Conservation (phyloP, 2,888 invertebrate genomes). For the Dicranocentrus wangi region DNA sequence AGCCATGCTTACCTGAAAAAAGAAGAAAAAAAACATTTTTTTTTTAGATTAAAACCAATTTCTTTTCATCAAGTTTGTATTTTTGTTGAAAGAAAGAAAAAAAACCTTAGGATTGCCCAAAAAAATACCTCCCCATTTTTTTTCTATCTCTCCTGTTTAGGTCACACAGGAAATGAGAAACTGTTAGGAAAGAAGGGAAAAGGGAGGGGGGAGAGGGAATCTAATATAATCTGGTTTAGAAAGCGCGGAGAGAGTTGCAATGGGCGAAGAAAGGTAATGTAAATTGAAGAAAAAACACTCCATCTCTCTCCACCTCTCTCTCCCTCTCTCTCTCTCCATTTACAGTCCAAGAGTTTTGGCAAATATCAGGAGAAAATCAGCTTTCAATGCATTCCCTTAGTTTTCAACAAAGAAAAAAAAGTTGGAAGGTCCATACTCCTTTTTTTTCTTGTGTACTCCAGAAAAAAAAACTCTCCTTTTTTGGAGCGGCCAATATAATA, state of each 20-base stretch:
- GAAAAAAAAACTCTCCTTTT: not conserved
- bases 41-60: conserved; percentile 48
- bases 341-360: conserved; percentile 39
- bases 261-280: conserved; percentile 34
- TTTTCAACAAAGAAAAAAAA: not conserved
- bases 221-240: conserved; percentile 55
- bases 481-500: conserved; percentile 45
- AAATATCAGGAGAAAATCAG: conserved; percentile 63
- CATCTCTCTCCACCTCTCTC: not conserved
- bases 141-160: not conserved
- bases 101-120: conserved; percentile 29
- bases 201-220: conserved; percentile 46
- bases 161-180: conserved; percentile 60
- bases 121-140: conserved; percentile 17
- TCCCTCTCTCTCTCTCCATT: conserved; percentile 32
- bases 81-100: conserved; percentile 1
- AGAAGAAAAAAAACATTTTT: conserved; percentile 46
- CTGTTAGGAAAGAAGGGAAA: conserved; percentile 51
- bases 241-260: conserved; percentile 18
- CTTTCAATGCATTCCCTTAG: conserved; percentile 54
- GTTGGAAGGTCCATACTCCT: not conserved
- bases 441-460: not conserved
- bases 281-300: conserved; percentile 15
- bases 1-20: conserved; percentile 68
- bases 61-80: conserved; percentile 22